These are phyloP conservation scores for Ophion costatus DNA, from an alignment of 2,888 invertebrate genomes.

Conservation along the genomic window DNA sequence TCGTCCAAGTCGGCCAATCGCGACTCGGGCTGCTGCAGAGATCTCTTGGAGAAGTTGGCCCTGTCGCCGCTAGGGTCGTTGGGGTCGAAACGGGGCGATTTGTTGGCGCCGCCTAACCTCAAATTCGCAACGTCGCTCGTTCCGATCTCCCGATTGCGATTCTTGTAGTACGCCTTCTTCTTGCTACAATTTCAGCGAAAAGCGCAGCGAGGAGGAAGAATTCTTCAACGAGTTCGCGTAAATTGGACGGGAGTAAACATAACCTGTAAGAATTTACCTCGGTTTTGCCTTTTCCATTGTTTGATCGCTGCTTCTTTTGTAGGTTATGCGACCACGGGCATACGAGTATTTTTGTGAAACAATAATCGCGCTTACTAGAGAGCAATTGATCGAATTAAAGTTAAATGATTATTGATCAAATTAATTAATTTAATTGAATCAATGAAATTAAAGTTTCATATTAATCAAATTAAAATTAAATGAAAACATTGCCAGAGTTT, in stretches of 20 bases:
- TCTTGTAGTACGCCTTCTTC: slow-evolving; percentile 51
- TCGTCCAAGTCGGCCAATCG: slow-evolving; percentile 61
- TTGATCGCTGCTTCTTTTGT: background rate
- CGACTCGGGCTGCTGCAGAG: slow-evolving; percentile 53
- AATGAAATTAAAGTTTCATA: too few species aligned
- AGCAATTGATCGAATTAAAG: background rate
- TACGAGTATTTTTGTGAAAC: background rate
- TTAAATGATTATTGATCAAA: too few species aligned
- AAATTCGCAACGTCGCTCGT: background rate
- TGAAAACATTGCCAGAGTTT: background rate
- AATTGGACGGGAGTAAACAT: background rate
- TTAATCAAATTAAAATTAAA: background rate
- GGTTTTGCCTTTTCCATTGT: slow-evolving; percentile 58
- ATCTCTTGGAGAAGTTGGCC: slow-evolving; percentile 20
- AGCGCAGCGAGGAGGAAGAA: background rate
- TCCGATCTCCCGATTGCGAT: background rate
- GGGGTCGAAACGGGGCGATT: slow-evolving; percentile 7
- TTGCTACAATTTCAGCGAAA: slow-evolving; percentile 27
- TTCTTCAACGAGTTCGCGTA: background rate
- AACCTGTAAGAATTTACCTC: slow-evolving; percentile 37
- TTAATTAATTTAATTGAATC: background rate
- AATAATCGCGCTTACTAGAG: background rate
- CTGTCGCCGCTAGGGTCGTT: background rate
- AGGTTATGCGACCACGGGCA: background rate
- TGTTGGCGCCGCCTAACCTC: background rate